Conservation (phyloP, 92 coral and sea anemone species). For the Bergia sp. region DNA sequence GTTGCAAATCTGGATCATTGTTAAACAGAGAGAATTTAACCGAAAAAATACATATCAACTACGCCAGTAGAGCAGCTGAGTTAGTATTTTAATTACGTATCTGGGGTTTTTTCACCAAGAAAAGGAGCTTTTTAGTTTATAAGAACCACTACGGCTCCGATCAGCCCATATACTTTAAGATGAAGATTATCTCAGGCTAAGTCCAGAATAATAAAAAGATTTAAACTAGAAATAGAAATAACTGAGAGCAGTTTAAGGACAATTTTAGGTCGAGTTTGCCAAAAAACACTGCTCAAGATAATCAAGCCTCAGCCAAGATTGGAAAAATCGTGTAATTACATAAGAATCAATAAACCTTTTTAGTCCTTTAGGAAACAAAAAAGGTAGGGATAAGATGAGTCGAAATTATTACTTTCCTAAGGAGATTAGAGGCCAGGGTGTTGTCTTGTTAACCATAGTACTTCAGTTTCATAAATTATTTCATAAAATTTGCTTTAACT, state of each 20-base stretch:
- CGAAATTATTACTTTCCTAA: not conserved
- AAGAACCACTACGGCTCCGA: too few species aligned
- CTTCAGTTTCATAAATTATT: conserved; percentile 9
- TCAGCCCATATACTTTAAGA: not conserved
- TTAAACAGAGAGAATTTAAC: not conserved
- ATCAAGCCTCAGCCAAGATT: not conserved
- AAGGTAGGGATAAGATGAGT: conserved; percentile 6
- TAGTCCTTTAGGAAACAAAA: not conserved
- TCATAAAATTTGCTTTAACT: conserved; percentile 30
- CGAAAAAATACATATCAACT: not conserved
- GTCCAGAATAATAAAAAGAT: not conserved
- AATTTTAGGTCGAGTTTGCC: not conserved
- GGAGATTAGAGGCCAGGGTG: not conserved
- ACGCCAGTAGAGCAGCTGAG: too few species aligned
- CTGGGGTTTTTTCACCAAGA: too few species aligned
- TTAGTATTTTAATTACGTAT: too few species aligned
- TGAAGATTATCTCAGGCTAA: not conserved
- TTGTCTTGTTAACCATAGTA: not conserved
- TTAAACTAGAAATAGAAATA: not conserved
- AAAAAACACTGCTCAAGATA: not conserved
- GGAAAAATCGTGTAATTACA: not conserved
- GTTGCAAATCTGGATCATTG: not conserved
- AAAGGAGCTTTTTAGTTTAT: too few species aligned
- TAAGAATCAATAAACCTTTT: not conserved
- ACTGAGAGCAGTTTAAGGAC: not conserved